Percentiles rank a stretch among this genome's conserved stretches.
Conservation (phyloP, 2,888 invertebrate species). For the Chaetogeoica ovagalla region DNA sequence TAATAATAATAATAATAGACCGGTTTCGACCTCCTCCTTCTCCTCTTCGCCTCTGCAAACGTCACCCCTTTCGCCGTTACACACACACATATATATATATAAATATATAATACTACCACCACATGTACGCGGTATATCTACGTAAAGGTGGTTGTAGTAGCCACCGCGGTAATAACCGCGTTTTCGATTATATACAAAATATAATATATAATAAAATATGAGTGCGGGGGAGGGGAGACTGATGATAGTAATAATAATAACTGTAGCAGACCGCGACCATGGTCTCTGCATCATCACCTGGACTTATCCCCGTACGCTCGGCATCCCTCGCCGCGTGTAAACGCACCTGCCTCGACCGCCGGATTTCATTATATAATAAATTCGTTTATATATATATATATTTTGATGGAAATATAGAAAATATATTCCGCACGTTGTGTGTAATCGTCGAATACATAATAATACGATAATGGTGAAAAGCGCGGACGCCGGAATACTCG, state of each 20-base stretch:
- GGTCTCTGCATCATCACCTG: constrained; percentile 9
- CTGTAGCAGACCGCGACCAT: constrained; percentile 26
- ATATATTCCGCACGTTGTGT: no score
- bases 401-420: neutral
- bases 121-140: neutral
- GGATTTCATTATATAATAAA: constrained; percentile 28
- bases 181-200: no score
- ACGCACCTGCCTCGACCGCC: constrained; percentile 18
- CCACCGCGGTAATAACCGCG: no score
- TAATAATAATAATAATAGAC: constrained; percentile 38
- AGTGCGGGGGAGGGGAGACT: neutral
- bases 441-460: no score
- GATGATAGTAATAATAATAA: constrained; percentile 28
- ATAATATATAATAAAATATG: no score
- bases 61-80: constrained; percentile 25
- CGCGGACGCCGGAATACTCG: no score
- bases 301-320: constrained; percentile 3
- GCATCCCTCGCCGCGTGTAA: constrained; percentile 3
- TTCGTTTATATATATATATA: neutral
- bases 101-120: neutral
- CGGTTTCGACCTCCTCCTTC: constrained; percentile 26
- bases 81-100: neutral
- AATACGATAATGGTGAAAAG: no score
- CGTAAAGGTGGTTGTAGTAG: neutral
- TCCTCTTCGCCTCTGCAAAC: neutral